Percentiles rank a stretch among this genome's conserved stretches.
phyloP scores from a whole-genome alignment of 2,888 invertebrate species.

The Tetropium fuscum region DNA sequence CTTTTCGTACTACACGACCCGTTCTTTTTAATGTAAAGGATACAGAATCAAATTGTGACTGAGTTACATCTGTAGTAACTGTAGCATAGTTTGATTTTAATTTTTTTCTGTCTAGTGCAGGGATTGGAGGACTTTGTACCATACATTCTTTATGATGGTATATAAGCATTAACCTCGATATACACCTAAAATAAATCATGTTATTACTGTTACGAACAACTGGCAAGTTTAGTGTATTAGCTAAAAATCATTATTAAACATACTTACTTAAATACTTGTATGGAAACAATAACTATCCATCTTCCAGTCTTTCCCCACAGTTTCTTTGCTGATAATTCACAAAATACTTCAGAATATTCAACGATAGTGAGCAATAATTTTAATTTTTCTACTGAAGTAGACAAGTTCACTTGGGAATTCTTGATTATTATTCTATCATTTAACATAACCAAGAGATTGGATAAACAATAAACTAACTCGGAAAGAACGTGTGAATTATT shows the following conservation, averaged over 20 bases:
- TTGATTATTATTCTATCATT: slow-evolving; percentile 84
- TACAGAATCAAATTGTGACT: slow-evolving; percentile 54
- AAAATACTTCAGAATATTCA: slow-evolving; percentile 90
- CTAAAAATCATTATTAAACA: not conserved
- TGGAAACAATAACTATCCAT: slow-evolving; percentile 81
- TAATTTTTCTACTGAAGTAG: slow-evolving; percentile 70
- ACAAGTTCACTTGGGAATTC: slow-evolving; percentile 64
- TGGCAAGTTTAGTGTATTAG: not conserved
- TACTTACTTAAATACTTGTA: slow-evolving; percentile 86
- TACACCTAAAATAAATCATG: slow-evolving; percentile 64
- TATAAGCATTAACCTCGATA: slow-evolving; percentile 71
- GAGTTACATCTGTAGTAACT: slow-evolving; percentile 38
- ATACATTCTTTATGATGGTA: slow-evolving; percentile 79
- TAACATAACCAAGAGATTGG: slow-evolving; percentile 85
- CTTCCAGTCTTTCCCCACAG: slow-evolving; percentile 81
- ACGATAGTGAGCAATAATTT: slow-evolving; percentile 85
- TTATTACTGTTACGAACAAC: no score
- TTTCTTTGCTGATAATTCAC: slow-evolving; percentile 83
- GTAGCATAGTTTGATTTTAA: slow-evolving; percentile 30
- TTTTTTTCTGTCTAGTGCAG: slow-evolving; percentile 72
- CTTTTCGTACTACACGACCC: slow-evolving; percentile 80
- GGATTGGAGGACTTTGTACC: slow-evolving; percentile 81
- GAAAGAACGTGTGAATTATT: slow-evolving; percentile 85
- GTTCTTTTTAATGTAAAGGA: slow-evolving; percentile 80
- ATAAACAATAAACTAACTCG: slow-evolving; percentile 86